A percentile compares a stretch with the other conserved stretches of the same genome.
These are phyloP conservation scores for Silurus lanzhouensis DNA, from an alignment of 2,797 vertebrate genomes.

Conservation along the genomic window DNA sequence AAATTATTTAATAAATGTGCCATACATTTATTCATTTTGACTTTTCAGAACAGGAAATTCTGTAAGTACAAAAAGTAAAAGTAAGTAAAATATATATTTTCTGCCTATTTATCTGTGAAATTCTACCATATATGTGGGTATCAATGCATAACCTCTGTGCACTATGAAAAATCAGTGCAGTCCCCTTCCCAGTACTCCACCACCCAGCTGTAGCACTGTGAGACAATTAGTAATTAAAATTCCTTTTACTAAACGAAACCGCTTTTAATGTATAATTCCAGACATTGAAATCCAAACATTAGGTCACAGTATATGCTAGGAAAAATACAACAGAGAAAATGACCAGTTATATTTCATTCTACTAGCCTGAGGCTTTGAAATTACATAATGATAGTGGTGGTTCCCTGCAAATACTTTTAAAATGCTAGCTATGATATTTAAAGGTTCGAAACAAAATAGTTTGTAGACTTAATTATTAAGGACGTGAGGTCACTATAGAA, in stretches of 20 bases:
- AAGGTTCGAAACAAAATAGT: not conserved
- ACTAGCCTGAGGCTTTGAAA: not conserved
- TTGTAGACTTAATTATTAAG: not conserved
- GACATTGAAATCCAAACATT: not conserved
- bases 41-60: not conserved
- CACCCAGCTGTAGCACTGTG: not conserved
- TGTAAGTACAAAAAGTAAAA: not conserved
- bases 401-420: not conserved
- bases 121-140: not conserved
- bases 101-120: not conserved
- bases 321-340: slow-evolving; percentile 14
- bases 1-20: not conserved
- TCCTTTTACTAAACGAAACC: not conserved
- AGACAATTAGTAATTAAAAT: not conserved
- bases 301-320: not conserved
- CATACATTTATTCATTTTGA: not conserved
- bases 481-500: not conserved
- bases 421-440: not conserved
- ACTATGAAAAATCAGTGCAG: not conserved
- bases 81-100: slow-evolving; percentile 1
- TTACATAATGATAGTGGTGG: not conserved
- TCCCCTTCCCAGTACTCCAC: not conserved
- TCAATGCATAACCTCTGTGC: not conserved
- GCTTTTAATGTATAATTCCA: not conserved
- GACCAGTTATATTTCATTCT: not conserved